Base-by-base conservation (phyloP, 2,888 invertebrate genomes). In the Drosophila antonietae region DNA sequence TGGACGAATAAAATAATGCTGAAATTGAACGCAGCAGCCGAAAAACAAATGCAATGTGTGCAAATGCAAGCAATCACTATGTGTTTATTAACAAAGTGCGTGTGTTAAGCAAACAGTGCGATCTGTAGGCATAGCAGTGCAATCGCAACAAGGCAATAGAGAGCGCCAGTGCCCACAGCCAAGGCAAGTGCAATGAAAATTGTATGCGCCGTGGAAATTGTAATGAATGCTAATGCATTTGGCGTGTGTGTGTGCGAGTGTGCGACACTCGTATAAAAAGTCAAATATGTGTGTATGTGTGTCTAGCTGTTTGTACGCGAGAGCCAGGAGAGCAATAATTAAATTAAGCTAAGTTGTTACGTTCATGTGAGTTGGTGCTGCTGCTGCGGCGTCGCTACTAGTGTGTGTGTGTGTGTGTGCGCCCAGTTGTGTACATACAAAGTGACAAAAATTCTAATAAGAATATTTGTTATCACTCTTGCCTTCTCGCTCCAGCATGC, bases 321-420 rank as follows among this genome's bases (percentile, higher is more conserved):
- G 81, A 72, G 82, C 58, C 64, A 73, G 66, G 75, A 88, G 83
- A 88, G 88, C 73, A 81, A 88, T 88, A 88, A 88, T 84, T 83
- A 76, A 83, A 88, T 84, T 84, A 83, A 86, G 83, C 74, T 76
- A 88, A 88, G 86, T 78, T 83, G 88, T 75, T 81, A 83, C 74
- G 78, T 85, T 75, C 73, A 70, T 76, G 73, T 82, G 76, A 60
- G 15, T 39, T 39, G 37, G 37, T 46, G 44, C 6, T 20, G 23
- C 63, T 75, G 46, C 79, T 64, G 65, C 70, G 63, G 65, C 70
- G 66, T 64, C 69, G 69, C 43, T 75, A 35, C 33, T 47, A 51
- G 12, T 23, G 56, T 52, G 49, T 73, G 44, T 62, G 46, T 65
- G 57, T 51, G 28, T 69, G 74, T 76, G 59, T 31, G 71, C 44